Conservation (phyloP, 2,113 vertebrate genomes). For the Erythrocercus mccallii region DNA sequence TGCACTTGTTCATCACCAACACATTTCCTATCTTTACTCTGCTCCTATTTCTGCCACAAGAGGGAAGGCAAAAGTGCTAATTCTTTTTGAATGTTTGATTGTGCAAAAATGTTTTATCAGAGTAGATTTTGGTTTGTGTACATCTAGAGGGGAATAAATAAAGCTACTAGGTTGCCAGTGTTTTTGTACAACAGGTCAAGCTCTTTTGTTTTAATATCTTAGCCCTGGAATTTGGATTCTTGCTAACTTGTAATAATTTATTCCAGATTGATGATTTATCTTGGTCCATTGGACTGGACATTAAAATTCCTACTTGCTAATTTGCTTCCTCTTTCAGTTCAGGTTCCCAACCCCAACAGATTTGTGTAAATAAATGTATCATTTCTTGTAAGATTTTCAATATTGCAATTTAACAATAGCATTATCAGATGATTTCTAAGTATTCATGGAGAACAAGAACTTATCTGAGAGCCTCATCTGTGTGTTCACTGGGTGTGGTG, state of each 20-base stretch:
- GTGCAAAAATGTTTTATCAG: not conserved
- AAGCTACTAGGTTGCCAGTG: not conserved
- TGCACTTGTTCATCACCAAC: not conserved
- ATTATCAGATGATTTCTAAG: not conserved
- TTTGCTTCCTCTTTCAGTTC: not conserved
- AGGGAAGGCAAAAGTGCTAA: not conserved
- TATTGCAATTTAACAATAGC: not conserved
- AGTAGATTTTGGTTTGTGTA: not conserved
- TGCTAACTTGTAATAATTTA: not conserved
- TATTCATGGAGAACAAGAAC: not conserved
- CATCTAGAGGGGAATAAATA: not conserved
- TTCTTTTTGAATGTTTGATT: not conserved
- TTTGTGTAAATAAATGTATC: not conserved
- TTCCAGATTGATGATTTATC: not conserved
- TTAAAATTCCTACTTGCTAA: not conserved
- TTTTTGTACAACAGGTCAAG: not conserved
- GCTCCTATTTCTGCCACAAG: not conserved
- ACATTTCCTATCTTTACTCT: not conserved
- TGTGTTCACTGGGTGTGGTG: not conserved
- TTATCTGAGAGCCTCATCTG: slow-evolving; percentile 16
- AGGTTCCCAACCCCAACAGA: not conserved
- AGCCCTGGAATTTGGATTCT: not conserved
- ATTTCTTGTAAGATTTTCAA: not conserved
- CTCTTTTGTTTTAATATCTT: not conserved
- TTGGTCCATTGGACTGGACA: not conserved